These are phyloP conservation scores for Darevskia mixta DNA, from an alignment of 2,797 vertebrate species.

Conservation along the genomic window DNA sequence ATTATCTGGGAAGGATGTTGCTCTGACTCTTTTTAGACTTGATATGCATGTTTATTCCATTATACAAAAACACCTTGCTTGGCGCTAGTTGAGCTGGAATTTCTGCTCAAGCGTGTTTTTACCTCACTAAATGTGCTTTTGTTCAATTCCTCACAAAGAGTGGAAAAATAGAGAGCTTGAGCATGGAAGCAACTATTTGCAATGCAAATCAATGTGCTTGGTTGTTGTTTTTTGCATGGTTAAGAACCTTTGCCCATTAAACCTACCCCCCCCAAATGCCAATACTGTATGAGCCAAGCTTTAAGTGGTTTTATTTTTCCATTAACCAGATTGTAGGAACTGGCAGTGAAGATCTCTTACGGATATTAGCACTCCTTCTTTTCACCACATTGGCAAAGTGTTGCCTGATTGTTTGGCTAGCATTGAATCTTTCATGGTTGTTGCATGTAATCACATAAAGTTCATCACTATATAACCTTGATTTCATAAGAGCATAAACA, in stretches of 20 bases:
- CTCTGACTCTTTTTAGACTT: not conserved
- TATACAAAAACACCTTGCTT: constrained; percentile 11
- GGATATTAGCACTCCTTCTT: constrained; percentile 30
- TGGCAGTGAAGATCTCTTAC: not conserved
- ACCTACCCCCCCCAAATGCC: constrained; percentile 36
- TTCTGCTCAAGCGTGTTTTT: constrained; percentile 34
- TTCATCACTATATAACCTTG: constrained; percentile 34
- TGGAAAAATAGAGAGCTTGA: constrained; percentile 23
- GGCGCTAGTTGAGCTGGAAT: constrained; percentile 12
- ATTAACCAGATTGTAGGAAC: constrained; percentile 10
- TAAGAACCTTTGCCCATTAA: constrained; percentile 27
- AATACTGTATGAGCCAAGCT: constrained; percentile 13
- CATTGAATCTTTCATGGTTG: not conserved
- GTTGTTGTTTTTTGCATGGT: not conserved
- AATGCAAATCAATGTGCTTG: constrained; percentile 32
- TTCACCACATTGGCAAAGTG: constrained; percentile 46
- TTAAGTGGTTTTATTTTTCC: constrained; percentile 37
- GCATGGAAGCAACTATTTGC: constrained; percentile 34
- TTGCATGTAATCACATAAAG: constrained; percentile 7
- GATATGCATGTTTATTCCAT: not conserved
- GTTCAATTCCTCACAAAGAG: not conserved
- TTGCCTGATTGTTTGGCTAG: constrained; percentile 24
- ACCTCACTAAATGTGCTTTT: constrained; percentile 20
- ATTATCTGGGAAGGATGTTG: constrained; percentile 35
- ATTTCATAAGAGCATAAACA: constrained; percentile 26